Percentiles rank a stretch among this genome's conserved stretches.
These are phyloP conservation scores for Arctopsyche grandis DNA, from an alignment of 1,140 invertebrate species.

Conservation along the genomic window DNA sequence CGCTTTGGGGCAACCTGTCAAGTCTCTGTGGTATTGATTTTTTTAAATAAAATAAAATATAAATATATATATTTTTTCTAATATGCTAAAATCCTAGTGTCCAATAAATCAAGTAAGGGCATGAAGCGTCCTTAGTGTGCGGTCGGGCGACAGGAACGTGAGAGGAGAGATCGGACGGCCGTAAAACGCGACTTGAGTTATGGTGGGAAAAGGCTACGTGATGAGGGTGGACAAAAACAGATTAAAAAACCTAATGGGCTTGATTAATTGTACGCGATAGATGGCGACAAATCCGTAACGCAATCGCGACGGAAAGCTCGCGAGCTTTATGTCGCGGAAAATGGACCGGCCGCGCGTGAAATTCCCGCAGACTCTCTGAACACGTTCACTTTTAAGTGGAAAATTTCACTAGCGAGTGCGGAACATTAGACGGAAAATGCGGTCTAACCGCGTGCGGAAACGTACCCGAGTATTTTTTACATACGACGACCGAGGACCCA, in stretches of 20 bases:
- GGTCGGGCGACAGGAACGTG: neutral
- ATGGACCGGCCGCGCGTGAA: neutral
- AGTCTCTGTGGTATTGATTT: too few relatives aligned
- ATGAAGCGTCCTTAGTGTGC: neutral
- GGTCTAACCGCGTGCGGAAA: too few relatives aligned
- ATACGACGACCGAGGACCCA: neutral
- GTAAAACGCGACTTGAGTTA: constrained; percentile 25
- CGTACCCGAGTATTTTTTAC: too few relatives aligned
- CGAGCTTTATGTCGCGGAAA: neutral
- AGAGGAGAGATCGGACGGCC: neutral
- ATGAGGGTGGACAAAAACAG: constrained; percentile 19
- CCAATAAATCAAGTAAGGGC: constrained; percentile 4
- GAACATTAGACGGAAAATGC: too few relatives aligned
- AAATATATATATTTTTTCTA: neutral
- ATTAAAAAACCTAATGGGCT: constrained; percentile 31
- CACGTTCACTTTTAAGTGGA: neutral
- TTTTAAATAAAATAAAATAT: too few relatives aligned
- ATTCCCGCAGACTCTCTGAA: neutral
- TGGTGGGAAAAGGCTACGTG: constrained; percentile 13
- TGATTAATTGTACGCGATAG: constrained; percentile 27
- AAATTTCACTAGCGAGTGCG: too few relatives aligned
- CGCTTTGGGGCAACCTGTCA: too few relatives aligned
- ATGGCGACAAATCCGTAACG: neutral
- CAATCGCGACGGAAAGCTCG: constrained; percentile 1
- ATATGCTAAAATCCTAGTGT: constrained; percentile 16